Percentiles rank a stretch among this genome's conserved stretches.
phyloP scores from a whole-genome alignment of 2,888 invertebrate species.

The Axea sp. region DNA sequence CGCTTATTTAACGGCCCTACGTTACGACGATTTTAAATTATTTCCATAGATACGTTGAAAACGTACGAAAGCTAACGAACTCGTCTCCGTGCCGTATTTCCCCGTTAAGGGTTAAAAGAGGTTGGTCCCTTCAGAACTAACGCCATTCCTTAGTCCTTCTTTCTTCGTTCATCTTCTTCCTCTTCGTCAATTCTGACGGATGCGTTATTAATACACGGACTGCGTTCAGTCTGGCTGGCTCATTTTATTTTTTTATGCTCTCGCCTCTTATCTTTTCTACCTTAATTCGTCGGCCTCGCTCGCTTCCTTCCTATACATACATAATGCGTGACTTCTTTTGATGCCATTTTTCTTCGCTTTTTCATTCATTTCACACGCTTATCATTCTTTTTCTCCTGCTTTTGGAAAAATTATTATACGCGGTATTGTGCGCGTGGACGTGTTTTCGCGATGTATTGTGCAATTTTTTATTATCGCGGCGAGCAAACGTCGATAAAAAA shows the following conservation, averaged over 20 bases:
- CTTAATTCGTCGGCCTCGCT: conserved; percentile 54
- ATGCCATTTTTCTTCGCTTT: conserved; percentile 44
- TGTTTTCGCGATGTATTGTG: conserved; percentile 8
- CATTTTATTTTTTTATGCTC: conserved; percentile 60
- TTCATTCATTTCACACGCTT: conserved; percentile 58
- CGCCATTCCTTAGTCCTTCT: conserved; percentile 18
- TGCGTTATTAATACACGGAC: conserved; percentile 69
- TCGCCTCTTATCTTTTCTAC: conserved; percentile 42
- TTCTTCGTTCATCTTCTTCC: conserved; percentile 48
- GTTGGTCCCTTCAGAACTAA: neutral
- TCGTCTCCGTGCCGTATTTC: neutral
- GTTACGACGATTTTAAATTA: too few species aligned
- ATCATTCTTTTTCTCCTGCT: conserved; percentile 34
- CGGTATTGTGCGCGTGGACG: conserved; percentile 2
- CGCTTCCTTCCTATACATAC: conserved; percentile 51
- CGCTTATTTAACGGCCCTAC: too few species aligned
- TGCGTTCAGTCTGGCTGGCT: conserved; percentile 57
- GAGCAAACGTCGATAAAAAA: neutral
- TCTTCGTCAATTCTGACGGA: conserved; percentile 59
- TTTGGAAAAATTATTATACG: conserved; percentile 27
- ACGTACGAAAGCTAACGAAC: neutral
- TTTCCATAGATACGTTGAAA: neutral
- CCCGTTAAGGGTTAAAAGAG: conserved; percentile 10
- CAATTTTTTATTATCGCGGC: conserved; percentile 2
- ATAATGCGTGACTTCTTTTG: conserved; percentile 53